phyloP scores from a whole-genome alignment of 30 jellyfish, hydroid and myxozoan genomes.

The Rhopilema esculentum region DNA sequence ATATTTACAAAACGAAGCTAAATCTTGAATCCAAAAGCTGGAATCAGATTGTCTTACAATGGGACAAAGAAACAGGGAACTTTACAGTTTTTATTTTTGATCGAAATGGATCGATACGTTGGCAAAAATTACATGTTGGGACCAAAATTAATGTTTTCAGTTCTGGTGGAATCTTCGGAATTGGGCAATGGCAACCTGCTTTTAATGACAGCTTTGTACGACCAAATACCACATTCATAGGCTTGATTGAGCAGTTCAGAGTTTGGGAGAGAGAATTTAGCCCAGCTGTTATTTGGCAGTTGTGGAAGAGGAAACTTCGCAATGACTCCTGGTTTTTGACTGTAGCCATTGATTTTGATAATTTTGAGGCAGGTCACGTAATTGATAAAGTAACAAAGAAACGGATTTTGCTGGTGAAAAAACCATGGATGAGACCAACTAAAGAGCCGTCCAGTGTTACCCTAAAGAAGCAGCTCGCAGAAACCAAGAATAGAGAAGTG shows the following conservation, averaged over 20 bases:
- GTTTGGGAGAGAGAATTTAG: slow-evolving; percentile 59
- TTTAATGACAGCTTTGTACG: slow-evolving; percentile 19
- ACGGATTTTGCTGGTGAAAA: background rate
- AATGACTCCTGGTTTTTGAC: slow-evolving; percentile 33
- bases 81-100: slow-evolving; percentile 49
- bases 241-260: slow-evolving; percentile 45
- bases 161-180: slow-evolving; percentile 48
- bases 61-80: slow-evolving; percentile 4
- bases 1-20: slow-evolving; percentile 12
- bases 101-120: slow-evolving; percentile 23
- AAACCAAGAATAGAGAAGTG: background rate
- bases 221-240: slow-evolving; percentile 52
- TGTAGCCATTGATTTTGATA: slow-evolving; percentile 39
- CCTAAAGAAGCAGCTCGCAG: slow-evolving; percentile 47
- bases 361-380: slow-evolving; percentile 19
- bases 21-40: slow-evolving; percentile 26
- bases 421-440: slow-evolving; percentile 67
- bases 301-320: slow-evolving; percentile 56
- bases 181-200: slow-evolving; percentile 78
- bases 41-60: slow-evolving; percentile 63
- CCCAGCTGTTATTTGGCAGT: slow-evolving; percentile 72
- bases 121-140: slow-evolving; percentile 21
- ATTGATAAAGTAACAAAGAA: slow-evolving; percentile 21
- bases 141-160: slow-evolving; percentile 7
- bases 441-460: slow-evolving; percentile 20